phyloP scores from a whole-genome alignment of 2,113 vertebrate species.

The Megaptera novaeangliae region DNA sequence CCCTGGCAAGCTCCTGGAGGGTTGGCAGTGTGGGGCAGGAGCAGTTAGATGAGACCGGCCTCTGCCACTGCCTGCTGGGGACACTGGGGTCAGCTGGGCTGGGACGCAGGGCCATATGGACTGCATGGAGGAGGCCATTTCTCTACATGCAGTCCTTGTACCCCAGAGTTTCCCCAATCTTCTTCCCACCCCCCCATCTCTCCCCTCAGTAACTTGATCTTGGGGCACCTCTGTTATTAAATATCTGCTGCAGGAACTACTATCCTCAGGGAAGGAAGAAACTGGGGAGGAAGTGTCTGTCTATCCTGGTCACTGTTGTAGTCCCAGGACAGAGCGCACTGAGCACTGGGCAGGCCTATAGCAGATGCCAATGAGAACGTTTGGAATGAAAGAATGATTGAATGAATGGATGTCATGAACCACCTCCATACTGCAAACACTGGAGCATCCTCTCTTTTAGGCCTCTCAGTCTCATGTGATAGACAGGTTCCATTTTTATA shows the following conservation, averaged over 20 bases:
- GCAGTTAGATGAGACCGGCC: background rate
- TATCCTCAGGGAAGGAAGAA: background rate
- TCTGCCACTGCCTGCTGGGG: background rate
- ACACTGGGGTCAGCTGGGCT: background rate
- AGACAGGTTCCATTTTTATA: background rate
- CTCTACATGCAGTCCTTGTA: background rate
- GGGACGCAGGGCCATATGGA: rapidly evolving
- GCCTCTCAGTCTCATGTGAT: background rate
- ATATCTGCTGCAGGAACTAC: background rate
- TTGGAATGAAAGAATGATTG: background rate
- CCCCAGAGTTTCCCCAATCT: background rate
- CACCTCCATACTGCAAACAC: background rate
- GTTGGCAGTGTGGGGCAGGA: rapidly evolving
- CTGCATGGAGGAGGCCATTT: background rate
- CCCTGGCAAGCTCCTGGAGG: background rate
- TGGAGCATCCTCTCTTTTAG: background rate
- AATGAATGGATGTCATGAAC: background rate
- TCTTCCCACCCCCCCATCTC: rapidly evolving
- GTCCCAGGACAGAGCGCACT: background rate
- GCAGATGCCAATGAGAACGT: background rate
- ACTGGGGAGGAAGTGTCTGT: background rate
- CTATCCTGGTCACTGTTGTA: rapidly evolving
- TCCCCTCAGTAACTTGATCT: background rate
- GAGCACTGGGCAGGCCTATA: rapidly evolving
- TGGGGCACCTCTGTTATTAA: background rate